Conservation (phyloP, 2,888 invertebrate species). For the Baronia brevicornis region DNA sequence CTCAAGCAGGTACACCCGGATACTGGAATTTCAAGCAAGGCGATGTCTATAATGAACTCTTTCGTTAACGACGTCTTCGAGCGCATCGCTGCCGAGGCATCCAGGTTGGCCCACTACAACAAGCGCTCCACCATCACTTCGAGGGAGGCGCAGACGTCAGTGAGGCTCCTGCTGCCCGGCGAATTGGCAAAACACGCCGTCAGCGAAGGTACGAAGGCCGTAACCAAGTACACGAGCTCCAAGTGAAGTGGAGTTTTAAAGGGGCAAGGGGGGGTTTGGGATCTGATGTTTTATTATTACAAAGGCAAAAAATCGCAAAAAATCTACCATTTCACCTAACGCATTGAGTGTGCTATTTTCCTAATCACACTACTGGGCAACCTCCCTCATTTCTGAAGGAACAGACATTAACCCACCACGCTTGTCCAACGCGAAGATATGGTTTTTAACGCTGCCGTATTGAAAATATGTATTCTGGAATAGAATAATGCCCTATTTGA, state of each 20-base stretch:
- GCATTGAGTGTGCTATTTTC: too few relatives aligned
- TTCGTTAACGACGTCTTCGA: conserved; percentile 85
- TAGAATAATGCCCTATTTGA: too few relatives aligned
- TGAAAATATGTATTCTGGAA: too few relatives aligned
- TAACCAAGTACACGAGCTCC: conserved; percentile 68
- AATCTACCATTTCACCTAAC: too few relatives aligned
- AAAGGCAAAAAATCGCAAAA: too few relatives aligned
- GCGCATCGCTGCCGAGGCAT: conserved; percentile 79
- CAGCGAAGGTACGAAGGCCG: conserved; percentile 79
- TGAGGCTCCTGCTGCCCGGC: conserved; percentile 79
- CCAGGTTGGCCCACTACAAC: conserved; percentile 78
- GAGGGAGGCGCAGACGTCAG: conserved; percentile 81
- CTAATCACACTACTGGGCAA: too few relatives aligned
- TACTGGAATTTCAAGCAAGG: conserved; percentile 67
- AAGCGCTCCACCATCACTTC: conserved; percentile 80
- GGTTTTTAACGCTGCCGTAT: too few relatives aligned
- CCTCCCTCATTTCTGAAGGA: too few relatives aligned
- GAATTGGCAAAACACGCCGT: conserved; percentile 83
- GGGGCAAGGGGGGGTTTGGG: too few relatives aligned
- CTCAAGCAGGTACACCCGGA: conserved; percentile 80
- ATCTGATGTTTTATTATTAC: not conserved
- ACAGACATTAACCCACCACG: too few relatives aligned
- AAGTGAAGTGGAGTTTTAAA: too few relatives aligned
- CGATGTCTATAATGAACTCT: conserved; percentile 82
- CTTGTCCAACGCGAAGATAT: too few relatives aligned